Percentiles rank a stretch among this genome's conserved stretches.
Conservation (phyloP, 2,888 invertebrate species). For the Omphaloscelis lunosa region DNA sequence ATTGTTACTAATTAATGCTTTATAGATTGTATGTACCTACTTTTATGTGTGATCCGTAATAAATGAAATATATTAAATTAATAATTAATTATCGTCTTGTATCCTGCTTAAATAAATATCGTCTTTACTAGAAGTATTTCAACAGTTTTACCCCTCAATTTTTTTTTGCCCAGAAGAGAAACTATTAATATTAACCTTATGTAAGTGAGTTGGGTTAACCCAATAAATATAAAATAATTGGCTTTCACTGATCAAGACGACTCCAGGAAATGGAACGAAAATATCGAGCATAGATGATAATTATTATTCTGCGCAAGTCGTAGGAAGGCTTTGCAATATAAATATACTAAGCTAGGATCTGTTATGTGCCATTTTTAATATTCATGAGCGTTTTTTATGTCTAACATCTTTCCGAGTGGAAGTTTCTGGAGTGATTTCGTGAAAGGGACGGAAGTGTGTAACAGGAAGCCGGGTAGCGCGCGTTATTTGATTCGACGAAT, state of each 20-base stretch:
- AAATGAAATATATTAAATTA: no score
- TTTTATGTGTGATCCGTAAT: no score
- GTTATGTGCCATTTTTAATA: neutral
- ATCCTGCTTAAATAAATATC: no score
- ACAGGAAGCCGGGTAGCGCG: no score
- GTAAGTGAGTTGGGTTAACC: neutral
- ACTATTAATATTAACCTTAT: neutral
- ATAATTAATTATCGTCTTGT: no score
- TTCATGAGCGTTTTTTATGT: neutral
- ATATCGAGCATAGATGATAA: slow-evolving; percentile 1
- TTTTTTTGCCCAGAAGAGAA: neutral
- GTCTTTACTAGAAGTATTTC: no score
- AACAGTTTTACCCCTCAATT: neutral
- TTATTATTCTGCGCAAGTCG: slow-evolving; percentile 15
- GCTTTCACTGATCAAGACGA: neutral
- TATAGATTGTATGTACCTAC: no score
- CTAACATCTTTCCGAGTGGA: no score
- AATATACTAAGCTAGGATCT: neutral
- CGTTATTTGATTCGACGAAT: no score
- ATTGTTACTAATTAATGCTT: no score
- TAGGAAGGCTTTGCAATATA: neutral
- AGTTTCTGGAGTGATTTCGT: no score
- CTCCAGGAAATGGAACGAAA: slow-evolving; percentile 15
- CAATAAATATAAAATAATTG: slow-evolving; percentile 7
- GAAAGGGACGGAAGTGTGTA: no score